A percentile compares a stretch with the other conserved stretches of the same genome.
Evolutionary conservation across 1,140 invertebrate genomes (phyloP).

Genomic region (Drosophila triauraria): DNA sequence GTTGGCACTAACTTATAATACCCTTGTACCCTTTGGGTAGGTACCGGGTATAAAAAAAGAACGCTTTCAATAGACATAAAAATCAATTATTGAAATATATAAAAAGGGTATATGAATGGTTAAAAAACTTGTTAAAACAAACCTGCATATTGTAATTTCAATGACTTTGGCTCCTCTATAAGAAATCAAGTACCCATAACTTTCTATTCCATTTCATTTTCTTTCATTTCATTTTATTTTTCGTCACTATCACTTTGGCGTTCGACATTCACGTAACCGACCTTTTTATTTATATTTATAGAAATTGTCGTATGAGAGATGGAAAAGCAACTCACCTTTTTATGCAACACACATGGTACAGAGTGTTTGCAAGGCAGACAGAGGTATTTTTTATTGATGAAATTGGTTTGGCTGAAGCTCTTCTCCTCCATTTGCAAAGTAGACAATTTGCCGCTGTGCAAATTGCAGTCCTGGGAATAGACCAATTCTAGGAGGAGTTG

Average conservation of each 20-base stretch:
- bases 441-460: conserved; percentile 66
- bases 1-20: too few species aligned
- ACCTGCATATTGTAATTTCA: background rate
- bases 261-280: conserved; percentile 4
- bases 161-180: background rate
- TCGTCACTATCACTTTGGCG: background rate
- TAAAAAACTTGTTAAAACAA: background rate
- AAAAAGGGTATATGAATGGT: too few species aligned
- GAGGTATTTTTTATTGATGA: conserved; percentile 80
- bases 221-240: conserved; percentile 26
- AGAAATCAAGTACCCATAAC: conserved; percentile 7
- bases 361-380: conserved; percentile 41
- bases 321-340: conserved; percentile 9
- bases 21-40: too few species aligned
- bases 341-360: background rate
- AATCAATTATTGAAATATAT: background rate
- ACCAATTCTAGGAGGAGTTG: conserved; percentile 15
- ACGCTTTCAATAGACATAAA: background rate
- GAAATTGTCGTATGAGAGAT: conserved; percentile 57
- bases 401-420: conserved; percentile 67
- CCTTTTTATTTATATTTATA: conserved; percentile 36
- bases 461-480: conserved; percentile 75
- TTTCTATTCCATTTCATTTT: conserved; percentile 4
- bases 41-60: too few species aligned
- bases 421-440: conserved; percentile 79